A percentile compares a stretch with the other conserved stretches of the same genome.
These are phyloP conservation scores for Zonotrichia leucophrys DNA, from an alignment of 2,113 vertebrate genomes.

Conservation along the genomic window DNA sequence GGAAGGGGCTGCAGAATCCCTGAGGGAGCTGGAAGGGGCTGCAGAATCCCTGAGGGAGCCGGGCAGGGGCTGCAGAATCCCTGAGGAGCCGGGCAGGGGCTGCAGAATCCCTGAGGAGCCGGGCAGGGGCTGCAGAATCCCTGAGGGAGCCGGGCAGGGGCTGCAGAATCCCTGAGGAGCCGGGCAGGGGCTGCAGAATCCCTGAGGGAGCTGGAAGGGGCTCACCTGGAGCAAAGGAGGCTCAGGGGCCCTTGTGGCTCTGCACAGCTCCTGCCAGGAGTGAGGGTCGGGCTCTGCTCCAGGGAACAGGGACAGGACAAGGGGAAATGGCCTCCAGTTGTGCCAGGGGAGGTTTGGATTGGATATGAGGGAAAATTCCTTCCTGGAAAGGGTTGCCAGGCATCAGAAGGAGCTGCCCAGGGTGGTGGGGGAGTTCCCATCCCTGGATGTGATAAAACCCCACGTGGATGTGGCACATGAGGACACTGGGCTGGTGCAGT, in stretches of 20 bases:
- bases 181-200: too few species aligned
- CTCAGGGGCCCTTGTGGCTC: background rate
- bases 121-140: too few species aligned
- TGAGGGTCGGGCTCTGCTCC: fast-evolving
- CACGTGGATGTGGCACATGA: background rate
- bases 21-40: too few species aligned
- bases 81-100: too few species aligned
- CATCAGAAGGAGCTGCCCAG: background rate
- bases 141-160: too few species aligned
- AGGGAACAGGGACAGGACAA: background rate
- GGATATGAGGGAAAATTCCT: background rate
- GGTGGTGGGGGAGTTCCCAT: background rate
- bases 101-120: too few species aligned
- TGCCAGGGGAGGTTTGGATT: fast-evolving
- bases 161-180: too few species aligned
- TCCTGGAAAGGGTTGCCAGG: background rate
- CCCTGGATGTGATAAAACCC: background rate
- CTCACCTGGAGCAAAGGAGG: background rate
- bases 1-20: too few species aligned
- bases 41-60: too few species aligned
- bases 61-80: too few species aligned
- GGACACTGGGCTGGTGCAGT: background rate
- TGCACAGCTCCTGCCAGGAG: background rate
- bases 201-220: too few species aligned
- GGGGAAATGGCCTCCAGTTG: fast-evolving